phyloP scores from a whole-genome alignment of 2,888 invertebrate species.

The Dicranocentrus wangi region DNA sequence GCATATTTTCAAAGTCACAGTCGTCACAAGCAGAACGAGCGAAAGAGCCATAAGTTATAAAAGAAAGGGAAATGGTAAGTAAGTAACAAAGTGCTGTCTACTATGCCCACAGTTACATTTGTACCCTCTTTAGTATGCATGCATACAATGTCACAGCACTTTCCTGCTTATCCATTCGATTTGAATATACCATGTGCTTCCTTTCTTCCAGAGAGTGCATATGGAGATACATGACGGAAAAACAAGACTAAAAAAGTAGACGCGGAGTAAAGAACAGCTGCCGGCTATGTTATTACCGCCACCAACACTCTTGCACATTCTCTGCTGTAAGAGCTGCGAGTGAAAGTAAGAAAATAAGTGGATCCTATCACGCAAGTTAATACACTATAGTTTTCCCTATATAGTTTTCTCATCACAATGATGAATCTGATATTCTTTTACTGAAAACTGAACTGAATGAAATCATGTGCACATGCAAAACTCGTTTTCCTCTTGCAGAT shows the following conservation, averaged over 20 bases:
- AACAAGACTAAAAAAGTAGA: conserved; percentile 22
- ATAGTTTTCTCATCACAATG: too few relatives aligned
- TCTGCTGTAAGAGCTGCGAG: neutral
- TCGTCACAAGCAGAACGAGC: neutral
- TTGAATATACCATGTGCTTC: conserved; percentile 28
- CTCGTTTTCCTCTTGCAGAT: neutral
- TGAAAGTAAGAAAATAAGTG: neutral
- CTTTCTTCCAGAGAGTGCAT: conserved; percentile 7
- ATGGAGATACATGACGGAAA: neutral
- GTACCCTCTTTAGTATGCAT: too few relatives aligned
- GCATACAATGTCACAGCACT: too few relatives aligned
- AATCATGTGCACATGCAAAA: too few relatives aligned
- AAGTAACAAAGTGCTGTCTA: too few relatives aligned
- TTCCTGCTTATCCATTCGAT: neutral
- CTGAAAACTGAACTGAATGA: too few relatives aligned
- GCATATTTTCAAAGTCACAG: conserved; percentile 29
- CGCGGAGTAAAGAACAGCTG: conserved; percentile 30
- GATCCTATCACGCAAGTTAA: too few relatives aligned
- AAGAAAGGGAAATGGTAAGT: too few relatives aligned
- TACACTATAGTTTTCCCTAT: neutral
- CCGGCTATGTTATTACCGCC: conserved; percentile 40
- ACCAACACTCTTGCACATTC: neutral
- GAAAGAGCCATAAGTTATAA: neutral
- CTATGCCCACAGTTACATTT: too few relatives aligned
- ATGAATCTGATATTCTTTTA: too few relatives aligned